Evolutionary conservation across 2,888 invertebrate genomes (phyloP), one percentile per base, ranked within the genome.

Genomic region (Taphrorychus bicolor): DNA sequence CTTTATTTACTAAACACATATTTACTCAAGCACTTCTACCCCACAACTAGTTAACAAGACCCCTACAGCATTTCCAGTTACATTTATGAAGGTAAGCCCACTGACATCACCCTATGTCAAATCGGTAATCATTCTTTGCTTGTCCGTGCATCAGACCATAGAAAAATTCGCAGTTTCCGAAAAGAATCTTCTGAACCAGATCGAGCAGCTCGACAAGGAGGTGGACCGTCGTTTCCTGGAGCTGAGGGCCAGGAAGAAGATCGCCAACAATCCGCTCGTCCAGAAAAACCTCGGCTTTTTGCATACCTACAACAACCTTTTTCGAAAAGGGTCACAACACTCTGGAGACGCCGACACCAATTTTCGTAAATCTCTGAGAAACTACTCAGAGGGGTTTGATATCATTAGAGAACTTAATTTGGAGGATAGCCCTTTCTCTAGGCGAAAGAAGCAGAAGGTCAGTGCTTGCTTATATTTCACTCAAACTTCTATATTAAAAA

Each of bases 351-450:
- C 79, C 0, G 80, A 81, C 42, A 70, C 75, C 2, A 77, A 76
- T 69, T 82, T 82, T 63, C 76, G 72, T 62, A 75, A 78, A 42
- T 77, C 76, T 16, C 73, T 82, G 56, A 75, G 82, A 54, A 79
- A 76, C 64, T 78, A 79, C 75, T 59, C 51, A 3, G 75, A 77
- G 45, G 73, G 77, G 17, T 75, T 79, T 49, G 78, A 81, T 64
- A 71, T 79, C 42, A 70, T 76, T 7, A 72, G 71, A 17, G 73
- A 75, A 21, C 59, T 76, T 14, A n/a, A 59, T n/a, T 51, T 51
- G 21, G 14, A 22, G n/a, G n/a, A n/a, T n/a, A n/a, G n/a, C n/a
- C n/a, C n/a, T n/a, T n/a, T n/a, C n/a, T n/a, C n/a, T n/a, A n/a
- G n/a, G n/a, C n/a, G n/a, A n/a, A n/a, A n/a, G n/a, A n/a, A n/a